Evolutionary conservation across 2,113 vertebrate species (phyloP).

Genomic region (Phalacrocorax aristotelis): DNA sequence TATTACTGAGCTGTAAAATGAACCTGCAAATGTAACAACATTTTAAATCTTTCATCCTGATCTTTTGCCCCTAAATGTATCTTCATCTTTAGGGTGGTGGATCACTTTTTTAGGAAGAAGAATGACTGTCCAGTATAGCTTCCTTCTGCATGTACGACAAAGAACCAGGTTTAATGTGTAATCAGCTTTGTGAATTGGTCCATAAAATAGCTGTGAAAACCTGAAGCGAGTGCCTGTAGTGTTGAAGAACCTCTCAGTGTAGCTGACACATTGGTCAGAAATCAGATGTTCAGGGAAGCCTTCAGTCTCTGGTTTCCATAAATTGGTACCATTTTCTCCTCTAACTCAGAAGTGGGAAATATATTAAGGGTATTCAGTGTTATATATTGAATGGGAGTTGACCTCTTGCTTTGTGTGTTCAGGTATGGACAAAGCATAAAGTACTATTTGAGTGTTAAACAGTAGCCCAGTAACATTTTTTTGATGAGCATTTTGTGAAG

Average conservation of each 20-base stretch:
- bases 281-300: neutral
- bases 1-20: neutral
- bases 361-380: neutral
- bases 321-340: neutral
- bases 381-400: neutral
- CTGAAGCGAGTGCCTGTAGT: neutral
- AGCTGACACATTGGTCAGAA: neutral
- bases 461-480: neutral
- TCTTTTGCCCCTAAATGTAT: neutral
- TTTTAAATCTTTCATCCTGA: neutral
- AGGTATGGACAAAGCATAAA: neutral
- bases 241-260: neutral
- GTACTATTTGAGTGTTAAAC: neutral
- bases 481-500: neutral
- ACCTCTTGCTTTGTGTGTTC: neutral
- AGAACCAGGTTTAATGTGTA: neutral
- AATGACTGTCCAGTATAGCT: neutral
- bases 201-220: neutral
- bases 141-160: neutral
- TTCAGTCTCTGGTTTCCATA: neutral
- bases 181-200: neutral
- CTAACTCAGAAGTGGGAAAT: neutral
- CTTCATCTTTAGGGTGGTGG: neutral
- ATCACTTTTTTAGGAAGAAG: neutral
- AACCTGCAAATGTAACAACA: neutral